Conservation (phyloP, 2,797 vertebrate species). For the Strix occidentalis region DNA sequence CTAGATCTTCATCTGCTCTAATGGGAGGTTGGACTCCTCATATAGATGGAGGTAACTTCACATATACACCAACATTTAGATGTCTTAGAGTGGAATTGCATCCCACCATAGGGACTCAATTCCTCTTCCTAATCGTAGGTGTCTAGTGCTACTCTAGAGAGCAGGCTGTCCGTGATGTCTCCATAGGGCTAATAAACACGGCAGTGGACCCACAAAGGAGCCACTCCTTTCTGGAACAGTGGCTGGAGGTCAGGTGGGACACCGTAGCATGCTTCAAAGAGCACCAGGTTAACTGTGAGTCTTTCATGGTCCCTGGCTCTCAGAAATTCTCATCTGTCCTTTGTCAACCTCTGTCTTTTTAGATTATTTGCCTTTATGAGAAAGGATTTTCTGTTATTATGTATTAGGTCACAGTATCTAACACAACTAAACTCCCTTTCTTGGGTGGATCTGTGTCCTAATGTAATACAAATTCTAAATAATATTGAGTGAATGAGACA, state of each 20-base stretch:
- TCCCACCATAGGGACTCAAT: too few relatives aligned
- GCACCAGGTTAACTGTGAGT: background rate
- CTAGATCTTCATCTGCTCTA: background rate
- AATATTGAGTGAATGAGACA: background rate
- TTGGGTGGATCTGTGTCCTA: background rate
- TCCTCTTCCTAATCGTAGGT: background rate
- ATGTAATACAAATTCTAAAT: accelerated
- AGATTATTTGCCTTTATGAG: background rate
- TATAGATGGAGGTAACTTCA: background rate
- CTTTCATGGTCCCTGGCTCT: background rate
- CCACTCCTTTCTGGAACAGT: background rate
- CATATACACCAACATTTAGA: background rate
- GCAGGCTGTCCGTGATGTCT: accelerated
- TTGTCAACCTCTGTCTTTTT: background rate
- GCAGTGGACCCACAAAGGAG: background rate
- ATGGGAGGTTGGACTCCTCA: background rate
- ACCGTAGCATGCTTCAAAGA: background rate
- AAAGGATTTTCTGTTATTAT: background rate
- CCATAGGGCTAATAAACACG: accelerated
- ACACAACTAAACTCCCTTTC: background rate
- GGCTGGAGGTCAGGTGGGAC: background rate
- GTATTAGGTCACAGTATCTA: background rate
- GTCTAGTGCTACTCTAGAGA: background rate
- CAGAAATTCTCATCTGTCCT: background rate
- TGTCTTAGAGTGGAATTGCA: background rate